Percentiles rank a stretch among this genome's conserved stretches.
phyloP scores from a whole-genome alignment of 2,113 vertebrate species.

The Pseudorasbora parva region DNA sequence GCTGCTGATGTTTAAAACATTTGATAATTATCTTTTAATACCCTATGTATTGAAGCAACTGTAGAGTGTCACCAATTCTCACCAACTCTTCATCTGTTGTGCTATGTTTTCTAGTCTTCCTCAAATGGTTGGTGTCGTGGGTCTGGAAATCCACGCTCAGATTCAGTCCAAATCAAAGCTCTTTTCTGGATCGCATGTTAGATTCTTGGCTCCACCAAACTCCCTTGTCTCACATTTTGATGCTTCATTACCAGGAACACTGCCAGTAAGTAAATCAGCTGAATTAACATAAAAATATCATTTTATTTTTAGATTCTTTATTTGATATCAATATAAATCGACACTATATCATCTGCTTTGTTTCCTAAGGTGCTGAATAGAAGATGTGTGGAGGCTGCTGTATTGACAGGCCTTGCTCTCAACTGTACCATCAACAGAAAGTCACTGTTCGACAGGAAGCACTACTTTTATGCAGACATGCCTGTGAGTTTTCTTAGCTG shows the following conservation, averaged over 20 bases:
- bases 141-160: constrained; percentile 95
- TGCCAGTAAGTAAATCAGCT: constrained; percentile 84
- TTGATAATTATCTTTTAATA: too few relatives aligned
- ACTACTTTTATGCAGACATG: constrained; percentile 98
- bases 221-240: constrained; percentile 96
- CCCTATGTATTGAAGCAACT: too few relatives aligned
- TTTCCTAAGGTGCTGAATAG: constrained; percentile 88
- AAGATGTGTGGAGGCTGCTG: constrained; percentile 93
- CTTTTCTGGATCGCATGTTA: constrained; percentile 88
- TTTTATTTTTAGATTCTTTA: too few relatives aligned
- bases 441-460: constrained; percentile 97
- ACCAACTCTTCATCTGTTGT: neutral
- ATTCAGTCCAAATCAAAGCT: constrained; percentile 92
- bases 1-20: too few relatives aligned
- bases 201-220: constrained; percentile 91
- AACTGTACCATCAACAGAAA: constrained; percentile 92
- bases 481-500: constrained; percentile 83
- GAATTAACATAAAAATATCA: neutral
- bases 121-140: constrained; percentile 87
- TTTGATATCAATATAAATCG: neutral
- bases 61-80: neutral
- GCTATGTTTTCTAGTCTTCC: constrained; percentile 70
- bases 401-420: constrained; percentile 93
- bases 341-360: neutral
- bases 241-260: constrained; percentile 94